A percentile compares a stretch with the other conserved stretches of the same genome.
phyloP scores from a whole-genome alignment of 2,113 vertebrate species.

The Calyptommatus sinebrachiatus region DNA sequence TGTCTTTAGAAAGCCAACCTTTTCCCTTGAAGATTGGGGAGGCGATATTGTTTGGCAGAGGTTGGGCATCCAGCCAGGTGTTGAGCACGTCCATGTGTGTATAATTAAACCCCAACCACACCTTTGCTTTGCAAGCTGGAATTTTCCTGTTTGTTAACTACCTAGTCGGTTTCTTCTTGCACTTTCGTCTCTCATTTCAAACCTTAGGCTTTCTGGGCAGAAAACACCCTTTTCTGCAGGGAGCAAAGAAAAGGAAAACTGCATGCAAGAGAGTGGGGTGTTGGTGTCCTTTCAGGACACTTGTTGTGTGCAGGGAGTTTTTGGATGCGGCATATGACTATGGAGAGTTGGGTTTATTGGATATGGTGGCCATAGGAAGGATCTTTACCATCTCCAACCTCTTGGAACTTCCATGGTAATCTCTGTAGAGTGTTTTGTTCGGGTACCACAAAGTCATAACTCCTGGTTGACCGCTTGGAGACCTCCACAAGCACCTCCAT shows the following conservation, averaged over 20 bases:
- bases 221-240: neutral
- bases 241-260: neutral
- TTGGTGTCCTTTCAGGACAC: neutral
- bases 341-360: no score
- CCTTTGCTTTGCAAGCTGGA: neutral
- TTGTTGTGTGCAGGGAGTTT: neutral
- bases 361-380: neutral
- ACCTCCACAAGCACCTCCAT: no score
- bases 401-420: no score
- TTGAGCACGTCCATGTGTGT: neutral
- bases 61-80: neutral
- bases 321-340: neutral
- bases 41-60: neutral
- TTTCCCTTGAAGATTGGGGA: neutral
- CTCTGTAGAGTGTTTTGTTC: no score
- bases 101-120: constrained; percentile 16
- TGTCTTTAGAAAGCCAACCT: neutral
- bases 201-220: neutral
- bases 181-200: neutral
- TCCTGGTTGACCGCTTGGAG: no score
- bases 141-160: constrained; percentile 2
- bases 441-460: no score
- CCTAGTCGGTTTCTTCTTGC: neutral
- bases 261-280: neutral
- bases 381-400: no score